These are phyloP conservation scores for Thaumatotibia leucotreta DNA, from an alignment of 1,140 invertebrate species.

Conservation along the genomic window DNA sequence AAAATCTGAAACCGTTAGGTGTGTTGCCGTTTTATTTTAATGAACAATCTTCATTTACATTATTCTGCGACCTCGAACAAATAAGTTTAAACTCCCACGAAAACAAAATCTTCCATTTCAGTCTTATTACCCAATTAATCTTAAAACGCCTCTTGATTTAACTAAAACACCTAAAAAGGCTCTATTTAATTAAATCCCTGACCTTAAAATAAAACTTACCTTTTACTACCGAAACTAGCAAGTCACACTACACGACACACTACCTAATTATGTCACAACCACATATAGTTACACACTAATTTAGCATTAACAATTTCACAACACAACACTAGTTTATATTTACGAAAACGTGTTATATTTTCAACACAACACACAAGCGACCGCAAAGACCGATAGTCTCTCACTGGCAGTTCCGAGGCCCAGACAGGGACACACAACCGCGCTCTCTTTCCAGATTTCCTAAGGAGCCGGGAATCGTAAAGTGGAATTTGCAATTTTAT, in stretches of 20 bases:
- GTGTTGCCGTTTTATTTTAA: not conserved
- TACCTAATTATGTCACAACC: not conserved
- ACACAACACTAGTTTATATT: slow-evolving; percentile 4
- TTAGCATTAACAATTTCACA: not conserved
- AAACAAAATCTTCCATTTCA: not conserved
- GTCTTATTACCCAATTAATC: not conserved
- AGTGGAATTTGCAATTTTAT: slow-evolving; percentile 14
- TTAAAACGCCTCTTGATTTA: not conserved
- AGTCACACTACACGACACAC: slow-evolving; percentile 1
- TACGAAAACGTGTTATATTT: not conserved
- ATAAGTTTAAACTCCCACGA: not conserved
- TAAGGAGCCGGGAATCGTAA: slow-evolving; percentile 8
- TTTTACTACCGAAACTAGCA: not conserved
- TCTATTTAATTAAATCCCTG: not conserved
- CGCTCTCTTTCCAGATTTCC: not conserved
- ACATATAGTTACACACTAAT: not conserved
- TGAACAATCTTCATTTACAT: not conserved
- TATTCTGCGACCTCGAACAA: not conserved
- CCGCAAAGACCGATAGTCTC: not conserved
- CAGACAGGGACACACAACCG: not conserved
- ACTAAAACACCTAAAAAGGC: not conserved
- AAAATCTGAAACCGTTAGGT: no score
- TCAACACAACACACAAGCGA: not conserved
- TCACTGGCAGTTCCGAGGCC: not conserved
- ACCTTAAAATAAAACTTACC: not conserved